Evolutionary conservation across 2,797 vertebrate genomes (phyloP).

Genomic region (Aselliscus stoliczkanus): DNA sequence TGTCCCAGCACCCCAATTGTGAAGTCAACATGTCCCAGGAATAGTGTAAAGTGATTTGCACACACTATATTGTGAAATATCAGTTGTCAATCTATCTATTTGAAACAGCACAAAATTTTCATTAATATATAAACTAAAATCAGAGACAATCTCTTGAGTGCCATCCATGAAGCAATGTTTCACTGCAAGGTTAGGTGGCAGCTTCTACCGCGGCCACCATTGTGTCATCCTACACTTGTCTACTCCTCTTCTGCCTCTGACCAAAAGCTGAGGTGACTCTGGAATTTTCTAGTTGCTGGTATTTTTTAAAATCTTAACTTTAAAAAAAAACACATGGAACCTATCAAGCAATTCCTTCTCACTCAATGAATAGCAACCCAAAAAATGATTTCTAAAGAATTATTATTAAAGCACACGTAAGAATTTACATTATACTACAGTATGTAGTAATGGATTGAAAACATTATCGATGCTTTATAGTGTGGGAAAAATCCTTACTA

Average conservation of each 20-base stretch:
- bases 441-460: background rate
- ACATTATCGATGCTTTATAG: background rate
- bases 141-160: background rate
- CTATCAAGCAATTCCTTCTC: background rate
- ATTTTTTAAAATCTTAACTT: background rate
- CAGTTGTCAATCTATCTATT: background rate
- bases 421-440: background rate
- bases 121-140: background rate
- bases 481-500: background rate
- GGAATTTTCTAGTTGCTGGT: background rate
- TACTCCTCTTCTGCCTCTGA: background rate
- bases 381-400: constrained; percentile 43
- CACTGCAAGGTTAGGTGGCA: background rate
- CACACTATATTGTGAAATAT: background rate
- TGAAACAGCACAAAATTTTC: background rate
- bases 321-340: constrained; percentile 12
- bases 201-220: background rate
- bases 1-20: background rate
- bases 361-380: background rate
- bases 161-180: background rate
- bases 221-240: background rate
- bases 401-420: background rate
- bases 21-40: background rate
- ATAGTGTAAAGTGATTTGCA: background rate
- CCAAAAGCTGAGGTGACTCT: background rate